Evolutionary conservation across 2,113 vertebrate species (phyloP), one percentile per base, ranked within the genome.

Genomic region (Oceanodroma tethys): DNA sequence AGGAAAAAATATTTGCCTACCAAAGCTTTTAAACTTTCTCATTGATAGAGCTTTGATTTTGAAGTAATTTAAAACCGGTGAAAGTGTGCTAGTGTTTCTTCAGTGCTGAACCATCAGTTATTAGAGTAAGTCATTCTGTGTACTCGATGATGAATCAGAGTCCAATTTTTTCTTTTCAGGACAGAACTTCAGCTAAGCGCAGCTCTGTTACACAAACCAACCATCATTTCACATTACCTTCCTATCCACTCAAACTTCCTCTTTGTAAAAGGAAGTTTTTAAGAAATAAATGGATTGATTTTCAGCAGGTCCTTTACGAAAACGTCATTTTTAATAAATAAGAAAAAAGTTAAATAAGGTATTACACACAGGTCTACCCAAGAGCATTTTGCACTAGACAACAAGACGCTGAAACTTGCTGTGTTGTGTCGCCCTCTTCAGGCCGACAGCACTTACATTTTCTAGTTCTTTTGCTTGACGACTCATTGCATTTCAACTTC

Each of bases 391-490:
- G 43, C 29, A 32, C 6, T 6, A 62, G 21, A 13, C 76, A 88
- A 52, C 14, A 55, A 55, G 52, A 67, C 0, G 3, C 26, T 53
- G 40, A 75, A 68, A 96, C 62, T 65, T 65, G 72, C 73, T 96
- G 91, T 91, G 86, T 52, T 97, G 48, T 73, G 91, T 82, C 94
- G 97, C 97, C 97, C 96, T 95, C 97, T 97, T 97, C 95, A 93
- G 97, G 95, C 52, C 3, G 0, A 38, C n/a, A 56, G n/a, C 27
- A 60, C 27, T 50, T 55, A 48, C 0, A 63, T 55, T 62, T 88
- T 62, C 47, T 36, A 66, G 18, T 17, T 81, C 26, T 83, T 59
- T 55, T 71, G 26, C 66, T 67, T 50, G 30, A 68, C 0, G 0
- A 79, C n/a, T 27, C 34, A 67, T 5, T 48, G 23, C 48, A 21